Percentiles rank a stretch among this genome's conserved stretches.
Conservation (phyloP, 2,888 invertebrate species). For the Schizaphis graminum region DNA sequence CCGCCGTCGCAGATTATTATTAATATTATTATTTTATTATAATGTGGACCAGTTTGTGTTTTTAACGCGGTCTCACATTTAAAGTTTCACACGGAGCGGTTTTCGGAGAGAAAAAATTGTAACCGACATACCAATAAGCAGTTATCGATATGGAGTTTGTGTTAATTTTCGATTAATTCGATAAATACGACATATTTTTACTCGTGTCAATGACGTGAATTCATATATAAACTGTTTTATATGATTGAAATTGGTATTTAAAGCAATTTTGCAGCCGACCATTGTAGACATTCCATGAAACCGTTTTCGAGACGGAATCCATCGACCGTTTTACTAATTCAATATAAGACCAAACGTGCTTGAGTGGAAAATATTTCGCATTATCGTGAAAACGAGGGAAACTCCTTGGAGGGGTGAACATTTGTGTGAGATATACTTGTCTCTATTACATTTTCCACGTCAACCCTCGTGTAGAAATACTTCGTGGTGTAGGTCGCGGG, state of each 20-base stretch:
- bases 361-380: conserved; percentile 30
- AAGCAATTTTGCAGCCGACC: background rate
- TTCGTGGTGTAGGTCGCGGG: conserved; percentile 5
- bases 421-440: background rate
- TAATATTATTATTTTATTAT: conserved; percentile 64
- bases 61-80: conserved; percentile 4
- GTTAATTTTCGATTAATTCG: background rate
- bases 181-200: background rate
- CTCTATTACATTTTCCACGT: background rate
- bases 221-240: background rate
- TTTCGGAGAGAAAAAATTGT: conserved; percentile 1
- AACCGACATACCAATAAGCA: background rate
- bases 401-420: background rate
- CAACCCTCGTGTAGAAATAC: background rate
- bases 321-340: conserved; percentile 33
- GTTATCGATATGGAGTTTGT: background rate
- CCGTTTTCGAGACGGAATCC: background rate
- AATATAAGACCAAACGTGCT: conserved; percentile 20
- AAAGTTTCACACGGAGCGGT: background rate
- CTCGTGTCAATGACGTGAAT: background rate
- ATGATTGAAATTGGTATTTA: background rate
- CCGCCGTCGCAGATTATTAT: conserved; percentile 55
- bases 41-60: conserved; percentile 29
- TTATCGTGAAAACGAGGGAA: conserved; percentile 27
- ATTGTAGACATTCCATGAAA: background rate